Percentiles rank a stretch among this genome's conserved stretches.
phyloP scores from a whole-genome alignment of 2,797 vertebrate genomes.

The Alectoris magna region DNA sequence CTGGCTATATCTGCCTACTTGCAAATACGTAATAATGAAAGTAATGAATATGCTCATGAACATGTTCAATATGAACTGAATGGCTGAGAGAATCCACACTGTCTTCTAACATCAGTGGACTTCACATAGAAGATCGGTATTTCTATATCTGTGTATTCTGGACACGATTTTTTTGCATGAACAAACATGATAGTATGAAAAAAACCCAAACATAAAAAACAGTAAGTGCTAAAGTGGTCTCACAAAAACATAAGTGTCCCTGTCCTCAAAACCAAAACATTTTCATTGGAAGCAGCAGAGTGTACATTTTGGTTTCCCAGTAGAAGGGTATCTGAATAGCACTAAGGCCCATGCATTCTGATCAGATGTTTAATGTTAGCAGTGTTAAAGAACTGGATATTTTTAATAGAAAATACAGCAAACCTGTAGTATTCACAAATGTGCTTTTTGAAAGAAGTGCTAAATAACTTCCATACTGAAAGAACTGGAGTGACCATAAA shows the following conservation, averaged over 20 bases:
- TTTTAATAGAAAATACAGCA: neutral
- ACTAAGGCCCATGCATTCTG: neutral
- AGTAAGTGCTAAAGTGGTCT: neutral
- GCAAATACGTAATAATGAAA: neutral
- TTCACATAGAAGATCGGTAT: neutral
- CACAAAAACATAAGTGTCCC: neutral
- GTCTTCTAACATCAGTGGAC: neutral
- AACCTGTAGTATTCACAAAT: neutral
- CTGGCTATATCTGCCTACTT: neutral
- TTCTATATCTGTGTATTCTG: neutral
- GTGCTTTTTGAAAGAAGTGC: neutral
- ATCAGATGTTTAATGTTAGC: neutral
- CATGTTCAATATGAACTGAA: neutral
- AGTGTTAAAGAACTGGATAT: neutral
- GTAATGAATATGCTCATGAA: rapidly evolving
- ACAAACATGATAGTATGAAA: neutral
- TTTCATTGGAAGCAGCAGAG: neutral
- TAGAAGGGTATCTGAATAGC: neutral
- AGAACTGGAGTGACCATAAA: neutral
- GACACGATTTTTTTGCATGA: neutral
- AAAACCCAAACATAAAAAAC: neutral
- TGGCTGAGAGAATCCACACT: neutral
- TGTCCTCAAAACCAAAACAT: neutral
- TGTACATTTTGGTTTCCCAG: neutral
- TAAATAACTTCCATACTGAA: neutral